phyloP scores from a whole-genome alignment of 2,113 vertebrate genomes.

The Chlamydotis undulata region DNA sequence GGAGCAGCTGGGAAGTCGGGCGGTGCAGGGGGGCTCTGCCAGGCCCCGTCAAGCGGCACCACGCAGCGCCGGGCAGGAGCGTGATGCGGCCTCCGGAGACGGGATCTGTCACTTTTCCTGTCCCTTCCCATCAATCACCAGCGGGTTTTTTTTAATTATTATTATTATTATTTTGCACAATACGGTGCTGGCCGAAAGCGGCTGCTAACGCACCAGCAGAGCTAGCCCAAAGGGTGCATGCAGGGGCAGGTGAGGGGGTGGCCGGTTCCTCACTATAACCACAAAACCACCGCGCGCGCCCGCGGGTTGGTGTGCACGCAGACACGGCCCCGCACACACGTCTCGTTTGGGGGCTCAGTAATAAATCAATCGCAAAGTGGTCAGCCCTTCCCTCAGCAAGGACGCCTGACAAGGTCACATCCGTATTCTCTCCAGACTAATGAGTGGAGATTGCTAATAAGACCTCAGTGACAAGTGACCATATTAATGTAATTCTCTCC shows the following conservation, averaged over 20 bases:
- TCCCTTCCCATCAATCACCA: not conserved
- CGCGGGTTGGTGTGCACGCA: no score
- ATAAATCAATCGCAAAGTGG: not conserved
- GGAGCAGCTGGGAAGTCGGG: constrained; percentile 9
- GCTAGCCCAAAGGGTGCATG: not conserved
- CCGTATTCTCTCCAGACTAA: constrained; percentile 43
- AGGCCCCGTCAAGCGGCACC: not conserved
- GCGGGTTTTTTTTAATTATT: accelerated
- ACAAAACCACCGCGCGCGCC: not conserved
- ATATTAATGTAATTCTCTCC: constrained; percentile 50
- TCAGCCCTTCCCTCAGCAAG: not conserved
- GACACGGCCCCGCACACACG: not conserved
- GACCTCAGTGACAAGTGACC: constrained; percentile 54
- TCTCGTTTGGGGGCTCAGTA: not conserved
- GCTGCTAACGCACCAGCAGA: not conserved
- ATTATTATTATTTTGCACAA: not conserved
- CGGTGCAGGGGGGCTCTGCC: not conserved
- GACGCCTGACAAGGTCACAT: constrained; percentile 39
- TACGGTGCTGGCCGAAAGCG: accelerated
- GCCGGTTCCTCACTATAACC: not conserved
- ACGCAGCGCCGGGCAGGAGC: not conserved
- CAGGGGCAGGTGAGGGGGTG: not conserved
- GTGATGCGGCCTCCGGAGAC: not conserved
- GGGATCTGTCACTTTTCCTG: not conserved
- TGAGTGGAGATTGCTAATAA: constrained; percentile 45